Evolutionary conservation across 2,888 invertebrate species (phyloP).

Genomic region (Cataglyphis livida): DNA sequence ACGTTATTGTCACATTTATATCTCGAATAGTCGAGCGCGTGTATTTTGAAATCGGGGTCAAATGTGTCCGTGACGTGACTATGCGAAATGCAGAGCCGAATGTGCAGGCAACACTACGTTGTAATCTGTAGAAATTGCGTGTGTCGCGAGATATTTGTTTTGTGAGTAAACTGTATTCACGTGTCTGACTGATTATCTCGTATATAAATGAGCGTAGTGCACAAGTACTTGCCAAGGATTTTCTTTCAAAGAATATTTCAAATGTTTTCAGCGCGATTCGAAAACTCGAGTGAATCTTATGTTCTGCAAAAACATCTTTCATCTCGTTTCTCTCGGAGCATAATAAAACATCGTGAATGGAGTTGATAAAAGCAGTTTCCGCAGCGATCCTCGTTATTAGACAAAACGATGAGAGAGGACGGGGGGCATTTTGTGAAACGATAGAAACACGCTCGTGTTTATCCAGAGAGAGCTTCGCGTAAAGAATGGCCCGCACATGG

Average conservation of each 20-base stretch:
- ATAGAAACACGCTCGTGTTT: background rate
- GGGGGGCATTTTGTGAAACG: background rate
- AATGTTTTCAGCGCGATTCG: slow-evolving; percentile 13
- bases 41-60: slow-evolving; percentile 42
- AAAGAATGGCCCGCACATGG: background rate
- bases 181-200: background rate
- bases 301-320: background rate
- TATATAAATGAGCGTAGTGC: background rate
- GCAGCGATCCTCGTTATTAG: slow-evolving; percentile 21
- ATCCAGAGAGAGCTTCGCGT: background rate
- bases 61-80: slow-evolving; percentile 30
- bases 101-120: background rate
- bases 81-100: background rate
- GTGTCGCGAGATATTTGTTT: background rate
- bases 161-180: background rate
- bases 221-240: background rate
- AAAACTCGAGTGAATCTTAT: background rate
- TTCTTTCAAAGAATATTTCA: background rate
- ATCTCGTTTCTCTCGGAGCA: slow-evolving; percentile 5
- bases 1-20: background rate
- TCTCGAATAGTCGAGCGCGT: background rate
- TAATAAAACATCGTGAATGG: slow-evolving; percentile 37
- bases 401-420: slow-evolving; percentile 19
- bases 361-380: slow-evolving; percentile 41
- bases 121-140: slow-evolving; percentile 12